Evolutionary conservation across 92 coral and sea anemone genomes (phyloP).

Genomic region (Porites rus): DNA sequence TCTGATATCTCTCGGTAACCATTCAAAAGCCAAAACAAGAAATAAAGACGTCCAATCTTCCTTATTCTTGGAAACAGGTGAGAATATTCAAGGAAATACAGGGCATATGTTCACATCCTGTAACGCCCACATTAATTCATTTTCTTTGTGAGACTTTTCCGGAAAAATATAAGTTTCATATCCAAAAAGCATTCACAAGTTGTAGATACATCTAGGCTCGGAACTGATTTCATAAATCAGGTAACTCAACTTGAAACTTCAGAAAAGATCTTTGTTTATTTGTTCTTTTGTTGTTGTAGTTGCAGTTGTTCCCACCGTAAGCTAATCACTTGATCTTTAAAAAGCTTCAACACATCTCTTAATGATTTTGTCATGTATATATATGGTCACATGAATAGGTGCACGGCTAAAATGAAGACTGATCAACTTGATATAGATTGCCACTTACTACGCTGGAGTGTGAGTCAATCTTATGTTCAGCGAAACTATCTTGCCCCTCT

Average conservation of each 20-base stretch:
- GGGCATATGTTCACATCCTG: slow-evolving; percentile 27
- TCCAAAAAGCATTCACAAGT: background rate
- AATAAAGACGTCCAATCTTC: background rate
- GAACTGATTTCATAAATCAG: background rate
- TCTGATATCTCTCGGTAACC: background rate
- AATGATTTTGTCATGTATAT: background rate
- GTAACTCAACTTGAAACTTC: background rate
- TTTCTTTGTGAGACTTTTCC: slow-evolving; percentile 12
- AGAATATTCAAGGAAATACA: background rate
- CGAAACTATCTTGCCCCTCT: background rate
- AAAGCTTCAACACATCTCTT: no score
- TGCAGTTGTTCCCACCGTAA: background rate
- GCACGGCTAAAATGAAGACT: background rate
- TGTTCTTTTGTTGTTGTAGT: no score
- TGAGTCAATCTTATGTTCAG: background rate
- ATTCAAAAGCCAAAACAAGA: background rate
- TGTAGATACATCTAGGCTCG: background rate
- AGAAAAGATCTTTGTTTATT: no score
- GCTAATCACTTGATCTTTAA: background rate
- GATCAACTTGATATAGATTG: background rate
- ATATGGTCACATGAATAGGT: background rate
- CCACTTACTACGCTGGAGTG: background rate
- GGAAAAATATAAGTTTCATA: background rate
- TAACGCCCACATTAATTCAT: slow-evolving; percentile 4
- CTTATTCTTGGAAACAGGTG: slow-evolving; percentile 3